These are phyloP conservation scores for Patiria miniata DNA, from an alignment of 35 echinoderm and acorn worm genomes.

Conservation along the genomic window DNA sequence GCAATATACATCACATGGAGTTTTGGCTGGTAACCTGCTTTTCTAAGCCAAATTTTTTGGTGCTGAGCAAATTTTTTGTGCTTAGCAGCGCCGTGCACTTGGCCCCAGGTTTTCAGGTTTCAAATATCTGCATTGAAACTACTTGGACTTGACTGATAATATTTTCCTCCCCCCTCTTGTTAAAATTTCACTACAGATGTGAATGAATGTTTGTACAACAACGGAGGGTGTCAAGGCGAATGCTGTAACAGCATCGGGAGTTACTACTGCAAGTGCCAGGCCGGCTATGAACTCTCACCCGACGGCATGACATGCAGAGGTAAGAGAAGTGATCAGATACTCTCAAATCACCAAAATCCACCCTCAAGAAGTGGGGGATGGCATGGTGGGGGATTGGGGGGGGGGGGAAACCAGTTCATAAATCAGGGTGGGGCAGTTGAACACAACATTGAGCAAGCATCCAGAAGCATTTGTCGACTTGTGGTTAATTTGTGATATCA, in stretches of 20 bases:
- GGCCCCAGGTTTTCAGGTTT: too few species aligned
- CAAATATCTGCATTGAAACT: too few species aligned
- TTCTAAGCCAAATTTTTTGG: too few species aligned
- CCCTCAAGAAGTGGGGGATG: background rate
- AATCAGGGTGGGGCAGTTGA: background rate
- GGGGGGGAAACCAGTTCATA: background rate
- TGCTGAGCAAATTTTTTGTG: too few species aligned
- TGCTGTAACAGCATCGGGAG: conserved; percentile 98
- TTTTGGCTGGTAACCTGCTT: too few species aligned
- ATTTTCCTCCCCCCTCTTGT: background rate
- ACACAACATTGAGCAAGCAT: too few species aligned
- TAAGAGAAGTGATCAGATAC: too few species aligned
- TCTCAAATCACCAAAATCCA: background rate
- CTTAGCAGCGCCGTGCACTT: too few species aligned
- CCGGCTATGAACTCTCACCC: conserved; percentile 73
- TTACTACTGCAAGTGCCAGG: conserved; percentile 93
- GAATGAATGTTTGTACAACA: conserved; percentile 95
- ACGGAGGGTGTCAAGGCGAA: conserved; percentile 88
- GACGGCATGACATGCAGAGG: conserved; percentile 87
- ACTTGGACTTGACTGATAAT: too few species aligned
- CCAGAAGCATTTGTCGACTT: too few species aligned
- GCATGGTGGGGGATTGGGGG: background rate
- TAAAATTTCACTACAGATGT: conserved; percentile 72
- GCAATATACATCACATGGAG: too few species aligned
- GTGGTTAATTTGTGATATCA: too few species aligned